These are phyloP conservation scores for Frieseomelitta varia DNA, from an alignment of 1,140 invertebrate species.

Conservation along the genomic window DNA sequence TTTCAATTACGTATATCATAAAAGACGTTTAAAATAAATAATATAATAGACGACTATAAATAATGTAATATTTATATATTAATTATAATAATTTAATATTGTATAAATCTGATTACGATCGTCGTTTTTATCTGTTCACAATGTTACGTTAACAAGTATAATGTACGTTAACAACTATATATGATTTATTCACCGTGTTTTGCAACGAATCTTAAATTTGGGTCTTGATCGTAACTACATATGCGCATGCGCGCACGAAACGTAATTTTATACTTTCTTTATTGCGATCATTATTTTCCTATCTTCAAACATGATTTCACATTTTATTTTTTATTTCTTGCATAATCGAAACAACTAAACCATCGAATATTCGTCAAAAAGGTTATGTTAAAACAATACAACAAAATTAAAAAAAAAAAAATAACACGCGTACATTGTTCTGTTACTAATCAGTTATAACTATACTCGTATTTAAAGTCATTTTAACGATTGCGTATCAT, in stretches of 20 bases:
- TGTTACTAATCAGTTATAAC: background rate
- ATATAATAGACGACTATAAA: background rate
- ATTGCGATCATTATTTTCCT: background rate
- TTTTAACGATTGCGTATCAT: background rate
- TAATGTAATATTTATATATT: too few species aligned
- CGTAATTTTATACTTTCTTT: background rate
- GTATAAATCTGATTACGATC: background rate
- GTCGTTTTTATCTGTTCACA: too few species aligned
- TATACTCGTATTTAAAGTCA: background rate
- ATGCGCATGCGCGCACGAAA: background rate
- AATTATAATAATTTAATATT: too few species aligned
- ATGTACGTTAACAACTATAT: background rate
- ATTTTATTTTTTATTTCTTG: background rate
- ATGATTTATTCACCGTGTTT: background rate
- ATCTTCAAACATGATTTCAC: background rate
- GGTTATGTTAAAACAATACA: background rate
- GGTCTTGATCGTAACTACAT: background rate
- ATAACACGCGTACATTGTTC: background rate
- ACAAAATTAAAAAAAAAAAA: background rate
- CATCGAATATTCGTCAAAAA: background rate
- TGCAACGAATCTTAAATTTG: constrained; percentile 11
- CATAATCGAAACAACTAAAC: too few species aligned
- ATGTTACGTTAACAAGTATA: background rate
- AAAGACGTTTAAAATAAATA: too few species aligned
- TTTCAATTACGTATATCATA: background rate